Evolutionary conservation across 2,888 invertebrate genomes (phyloP).

Genomic region (Plagodis pulveraria): DNA sequence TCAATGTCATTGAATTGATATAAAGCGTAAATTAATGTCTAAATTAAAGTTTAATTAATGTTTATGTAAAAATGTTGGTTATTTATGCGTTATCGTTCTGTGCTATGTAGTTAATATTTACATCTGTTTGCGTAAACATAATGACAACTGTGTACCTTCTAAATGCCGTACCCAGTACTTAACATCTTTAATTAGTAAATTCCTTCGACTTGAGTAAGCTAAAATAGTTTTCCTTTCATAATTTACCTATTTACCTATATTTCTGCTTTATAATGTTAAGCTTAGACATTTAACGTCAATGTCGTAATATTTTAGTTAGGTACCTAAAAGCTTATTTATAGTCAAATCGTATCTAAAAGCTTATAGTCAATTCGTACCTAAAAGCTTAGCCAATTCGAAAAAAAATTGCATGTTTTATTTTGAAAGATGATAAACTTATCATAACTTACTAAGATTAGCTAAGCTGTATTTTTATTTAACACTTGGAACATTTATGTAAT

Average conservation of each 20-base stretch:
- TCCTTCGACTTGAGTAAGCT: too few species aligned
- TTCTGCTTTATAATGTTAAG: too few species aligned
- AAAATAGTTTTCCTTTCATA: too few species aligned
- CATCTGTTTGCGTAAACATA: neutral
- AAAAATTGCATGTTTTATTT: too few species aligned
- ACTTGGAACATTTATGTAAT: neutral
- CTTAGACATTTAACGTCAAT: neutral
- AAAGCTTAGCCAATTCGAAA: too few species aligned
- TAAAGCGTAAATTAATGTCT: conserved; percentile 26
- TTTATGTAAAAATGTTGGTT: conserved; percentile 2
- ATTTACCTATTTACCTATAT: too few species aligned
- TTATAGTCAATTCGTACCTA: too few species aligned
- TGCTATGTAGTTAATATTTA: neutral
- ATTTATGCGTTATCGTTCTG: conserved; percentile 4
- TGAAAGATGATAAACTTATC: too few species aligned
- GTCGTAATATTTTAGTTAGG: neutral
- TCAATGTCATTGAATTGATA: conserved; percentile 30
- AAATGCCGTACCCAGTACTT: neutral
- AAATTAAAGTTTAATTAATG: conserved; percentile 14
- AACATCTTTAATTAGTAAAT: too few species aligned
- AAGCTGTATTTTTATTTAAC: too few species aligned
- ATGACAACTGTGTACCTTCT: neutral
- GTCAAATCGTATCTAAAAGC: too few species aligned
- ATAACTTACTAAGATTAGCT: too few species aligned
- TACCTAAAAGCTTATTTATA: neutral